A percentile compares a stretch with the other conserved stretches of the same genome.
Evolutionary conservation across 2,797 vertebrate genomes (phyloP).

Genomic region (Scolopax rusticola): DNA sequence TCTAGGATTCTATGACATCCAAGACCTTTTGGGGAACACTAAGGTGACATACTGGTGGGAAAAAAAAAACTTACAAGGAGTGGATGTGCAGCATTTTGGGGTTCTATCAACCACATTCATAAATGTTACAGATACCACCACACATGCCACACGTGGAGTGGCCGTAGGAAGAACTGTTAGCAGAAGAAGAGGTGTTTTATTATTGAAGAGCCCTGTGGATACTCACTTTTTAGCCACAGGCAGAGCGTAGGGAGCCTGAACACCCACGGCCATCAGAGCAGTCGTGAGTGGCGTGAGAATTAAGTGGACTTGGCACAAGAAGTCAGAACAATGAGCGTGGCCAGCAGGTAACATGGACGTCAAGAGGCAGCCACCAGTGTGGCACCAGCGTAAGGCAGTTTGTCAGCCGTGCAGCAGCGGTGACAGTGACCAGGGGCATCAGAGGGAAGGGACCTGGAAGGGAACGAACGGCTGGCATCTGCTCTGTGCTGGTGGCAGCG

Average conservation of each 20-base stretch:
- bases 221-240: neutral
- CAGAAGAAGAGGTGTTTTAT: neutral
- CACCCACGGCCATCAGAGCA: neutral
- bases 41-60: neutral
- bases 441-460: neutral
- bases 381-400: neutral
- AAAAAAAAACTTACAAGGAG: neutral
- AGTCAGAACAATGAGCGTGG: neutral
- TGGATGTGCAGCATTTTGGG: neutral
- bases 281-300: neutral
- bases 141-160: neutral
- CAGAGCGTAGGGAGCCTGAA: neutral
- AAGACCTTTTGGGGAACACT: neutral
- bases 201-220: neutral
- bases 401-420: neutral
- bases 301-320: neutral
- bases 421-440: conserved; percentile 11
- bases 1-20: too few relatives aligned
- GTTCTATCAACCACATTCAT: neutral
- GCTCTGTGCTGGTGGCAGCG: accelerated
- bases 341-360: neutral
- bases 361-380: neutral
- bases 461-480: neutral
- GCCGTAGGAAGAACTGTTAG: neutral
- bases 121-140: neutral